Evolutionary conservation across 2,797 vertebrate genomes (phyloP), one percentile per base, ranked within the genome.

Genomic region (Gephyroberyx darwinii): DNA sequence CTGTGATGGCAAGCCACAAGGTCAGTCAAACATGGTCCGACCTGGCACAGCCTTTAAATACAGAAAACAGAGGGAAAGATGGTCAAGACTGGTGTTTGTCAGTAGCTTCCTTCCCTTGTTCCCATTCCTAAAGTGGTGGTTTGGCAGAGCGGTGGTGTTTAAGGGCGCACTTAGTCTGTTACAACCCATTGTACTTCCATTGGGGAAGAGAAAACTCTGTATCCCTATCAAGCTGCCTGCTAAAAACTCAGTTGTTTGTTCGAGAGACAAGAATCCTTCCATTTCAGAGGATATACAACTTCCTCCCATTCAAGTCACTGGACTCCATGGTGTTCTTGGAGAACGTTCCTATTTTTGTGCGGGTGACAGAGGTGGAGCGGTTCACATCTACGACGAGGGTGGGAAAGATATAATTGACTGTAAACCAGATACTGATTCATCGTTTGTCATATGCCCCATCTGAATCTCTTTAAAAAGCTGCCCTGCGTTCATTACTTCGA

Each of bases 331-430:
- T 77, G 37, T 88, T 91, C 68, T 73, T 82, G 30, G 77, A 91
- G 59, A 84, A 84, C 33, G 62, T 86, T 73, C 78, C 87, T 84
- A 86, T 93, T 76, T 86, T 86, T 74, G 85, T 90, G 71, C 78
- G 63, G 48, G 83, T 86, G 71, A 86, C 82, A 50, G 84, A 90
- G 69, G 90, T 86, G 75, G 77, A 91, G 66, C 67, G 85, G 61
- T 43, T 43, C 41, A 88, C 84, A 58, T 87, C 79, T 80, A 78
- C 85, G 81, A 84, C 80, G 81, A 86, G 77, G 75, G 78, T 86
- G 82, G 84, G 66, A 20, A 55, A 81, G 74, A 84, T 84, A 75
- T 85, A 86, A 87, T 75, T 69, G 83, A 88, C 77, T 86, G 75
- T 80, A 86, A 88, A 82, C 62, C 71, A 54, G 65, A 30, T 52